phyloP scores from a whole-genome alignment of 2,113 vertebrate species.

The Cavia aperea region DNA sequence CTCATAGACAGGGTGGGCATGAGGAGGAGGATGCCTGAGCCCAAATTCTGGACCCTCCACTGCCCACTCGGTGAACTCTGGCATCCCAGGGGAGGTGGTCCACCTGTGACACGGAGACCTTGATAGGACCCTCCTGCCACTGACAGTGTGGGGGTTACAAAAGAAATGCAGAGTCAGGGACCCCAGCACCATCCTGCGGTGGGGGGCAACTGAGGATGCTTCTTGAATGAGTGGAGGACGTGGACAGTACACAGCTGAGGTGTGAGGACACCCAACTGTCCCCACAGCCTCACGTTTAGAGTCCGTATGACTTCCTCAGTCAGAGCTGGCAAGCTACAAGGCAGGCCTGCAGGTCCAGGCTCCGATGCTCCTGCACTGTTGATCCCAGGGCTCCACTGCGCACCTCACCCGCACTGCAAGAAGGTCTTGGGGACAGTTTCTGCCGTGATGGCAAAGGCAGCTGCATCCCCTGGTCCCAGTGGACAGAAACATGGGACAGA shows the following conservation, averaged over 20 bases:
- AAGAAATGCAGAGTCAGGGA: rapidly evolving
- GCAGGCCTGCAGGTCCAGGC: rapidly evolving
- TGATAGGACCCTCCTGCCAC: neutral
- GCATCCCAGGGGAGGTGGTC: neutral
- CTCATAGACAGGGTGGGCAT: rapidly evolving
- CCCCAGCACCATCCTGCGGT: neutral
- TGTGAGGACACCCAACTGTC: neutral
- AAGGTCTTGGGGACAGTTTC: neutral
- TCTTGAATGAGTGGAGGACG: neutral
- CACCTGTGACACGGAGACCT: neutral
- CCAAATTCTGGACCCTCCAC: neutral
- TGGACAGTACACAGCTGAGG: no score
- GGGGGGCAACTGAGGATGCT: neutral
- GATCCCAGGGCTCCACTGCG: neutral
- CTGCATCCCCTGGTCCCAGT: neutral
- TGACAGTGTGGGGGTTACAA: rapidly evolving
- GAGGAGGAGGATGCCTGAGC: rapidly evolving
- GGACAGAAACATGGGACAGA: neutral
- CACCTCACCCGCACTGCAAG: neutral
- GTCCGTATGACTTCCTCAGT: rapidly evolving
- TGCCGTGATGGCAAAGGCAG: neutral
- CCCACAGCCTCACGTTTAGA: rapidly evolving
- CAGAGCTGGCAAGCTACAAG: rapidly evolving
- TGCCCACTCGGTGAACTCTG: neutral
- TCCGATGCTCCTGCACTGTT: rapidly evolving